Percentiles rank a stretch among this genome's conserved stretches.
Evolutionary conservation across 2,797 vertebrate genomes (phyloP).

Genomic region (Melanotaenia maccullochi): DNA sequence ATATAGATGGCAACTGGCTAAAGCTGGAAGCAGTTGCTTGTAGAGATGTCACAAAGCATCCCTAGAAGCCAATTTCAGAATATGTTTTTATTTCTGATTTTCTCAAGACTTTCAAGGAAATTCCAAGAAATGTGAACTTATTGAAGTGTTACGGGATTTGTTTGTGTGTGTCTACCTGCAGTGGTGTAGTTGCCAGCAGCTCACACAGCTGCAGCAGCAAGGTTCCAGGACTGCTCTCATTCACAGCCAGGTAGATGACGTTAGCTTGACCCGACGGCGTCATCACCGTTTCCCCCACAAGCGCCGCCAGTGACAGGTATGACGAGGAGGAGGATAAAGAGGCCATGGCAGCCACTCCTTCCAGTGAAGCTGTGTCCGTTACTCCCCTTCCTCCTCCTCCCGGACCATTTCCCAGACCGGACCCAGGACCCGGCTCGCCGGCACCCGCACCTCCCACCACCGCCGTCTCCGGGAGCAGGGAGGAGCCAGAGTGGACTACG

Average conservation of each 20-base stretch:
- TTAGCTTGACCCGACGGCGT: slow-evolving; percentile 84
- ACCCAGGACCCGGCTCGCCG: slow-evolving; percentile 65
- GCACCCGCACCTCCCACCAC: slow-evolving; percentile 75
- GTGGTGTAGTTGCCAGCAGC: slow-evolving; percentile 90
- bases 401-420: slow-evolving; percentile 68
- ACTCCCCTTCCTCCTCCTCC: slow-evolving; percentile 66
- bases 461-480: slow-evolving; percentile 85
- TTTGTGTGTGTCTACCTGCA: slow-evolving; percentile 78
- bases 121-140: neutral
- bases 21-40: too few relatives aligned
- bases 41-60: too few relatives aligned
- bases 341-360: slow-evolving; percentile 49
- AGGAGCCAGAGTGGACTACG: slow-evolving; percentile 89
- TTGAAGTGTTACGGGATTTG: too few relatives aligned
- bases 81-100: neutral
- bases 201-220: slow-evolving; percentile 93
- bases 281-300: slow-evolving; percentile 83
- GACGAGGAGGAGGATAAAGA: slow-evolving; percentile 54
- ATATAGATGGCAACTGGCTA: too few relatives aligned
- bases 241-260: slow-evolving; percentile 87
- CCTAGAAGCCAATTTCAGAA: neutral
- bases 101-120: neutral
- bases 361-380: slow-evolving; percentile 59
- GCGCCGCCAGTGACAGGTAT: slow-evolving; percentile 72
- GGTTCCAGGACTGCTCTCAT: slow-evolving; percentile 93